Conservation (phyloP, 2,888 invertebrate genomes). For the Bellardia bayeri region DNA sequence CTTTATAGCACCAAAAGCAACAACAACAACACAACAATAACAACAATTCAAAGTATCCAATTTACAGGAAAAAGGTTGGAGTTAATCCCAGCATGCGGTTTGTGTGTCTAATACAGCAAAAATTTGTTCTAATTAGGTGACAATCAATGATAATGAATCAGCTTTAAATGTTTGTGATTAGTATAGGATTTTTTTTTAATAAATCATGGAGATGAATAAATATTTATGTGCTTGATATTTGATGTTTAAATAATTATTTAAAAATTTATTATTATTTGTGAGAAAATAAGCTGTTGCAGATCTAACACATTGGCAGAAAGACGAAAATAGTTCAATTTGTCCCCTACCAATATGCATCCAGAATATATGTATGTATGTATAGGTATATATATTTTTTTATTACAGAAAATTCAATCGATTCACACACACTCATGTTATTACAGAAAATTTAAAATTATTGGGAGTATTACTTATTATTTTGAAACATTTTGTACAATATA, state of each 20-base stretch:
- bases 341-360: too few relatives aligned
- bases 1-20: conserved; percentile 42
- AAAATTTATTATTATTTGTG: not conserved
- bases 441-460: too few relatives aligned
- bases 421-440: too few relatives aligned
- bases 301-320: too few relatives aligned
- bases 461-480: too few relatives aligned
- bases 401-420: too few relatives aligned
- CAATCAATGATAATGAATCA: conserved; percentile 78
- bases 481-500: too few relatives aligned
- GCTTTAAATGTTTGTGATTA: conserved; percentile 41
- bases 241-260: not conserved
- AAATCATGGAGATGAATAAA: not conserved
- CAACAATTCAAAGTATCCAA: conserved; percentile 56
- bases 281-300: too few relatives aligned
- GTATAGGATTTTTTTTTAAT: too few relatives aligned
- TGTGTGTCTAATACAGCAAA: conserved; percentile 68
- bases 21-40: conserved; percentile 15
- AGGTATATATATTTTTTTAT: too few relatives aligned
- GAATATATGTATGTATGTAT: too few relatives aligned
- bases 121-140: conserved; percentile 84
- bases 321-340: too few relatives aligned
- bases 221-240: not conserved
- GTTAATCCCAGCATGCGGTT: conserved; percentile 50
- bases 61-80: conserved; percentile 66